Percentiles rank a stretch among this genome's conserved stretches.
Conservation (phyloP, 2,888 invertebrate genomes). For the Dermolepida albohirtum region DNA sequence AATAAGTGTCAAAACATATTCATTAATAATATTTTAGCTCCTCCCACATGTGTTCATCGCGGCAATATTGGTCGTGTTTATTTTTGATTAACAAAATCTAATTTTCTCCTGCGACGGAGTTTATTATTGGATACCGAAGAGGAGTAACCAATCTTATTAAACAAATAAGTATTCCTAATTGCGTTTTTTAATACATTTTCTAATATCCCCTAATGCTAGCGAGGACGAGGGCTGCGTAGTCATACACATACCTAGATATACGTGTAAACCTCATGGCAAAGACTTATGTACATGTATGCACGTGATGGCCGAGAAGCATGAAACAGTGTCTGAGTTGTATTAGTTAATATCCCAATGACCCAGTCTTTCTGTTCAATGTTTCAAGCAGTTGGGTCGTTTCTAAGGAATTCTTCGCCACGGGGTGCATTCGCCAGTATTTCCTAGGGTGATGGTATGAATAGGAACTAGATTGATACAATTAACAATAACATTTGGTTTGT, state of each 20-base stretch:
- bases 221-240: too few relatives aligned
- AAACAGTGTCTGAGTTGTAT: background rate
- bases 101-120: constrained; percentile 34
- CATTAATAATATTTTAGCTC: constrained; percentile 37
- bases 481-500: constrained; percentile 60
- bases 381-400: constrained; percentile 36
- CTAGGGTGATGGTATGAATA: constrained; percentile 58
- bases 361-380: constrained; percentile 32
- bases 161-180: constrained; percentile 19
- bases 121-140: constrained; percentile 6
- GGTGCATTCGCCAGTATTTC: constrained; percentile 54
- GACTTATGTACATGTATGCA: background rate
- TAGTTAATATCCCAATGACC: constrained; percentile 30
- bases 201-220: too few relatives aligned
- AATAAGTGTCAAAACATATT: constrained; percentile 41
- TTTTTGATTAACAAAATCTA: constrained; percentile 40
- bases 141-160: constrained; percentile 38
- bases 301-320: constrained; percentile 4
- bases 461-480: constrained; percentile 61
- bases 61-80: constrained; percentile 16
- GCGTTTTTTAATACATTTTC: background rate
- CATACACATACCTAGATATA: too few relatives aligned
- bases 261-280: too few relatives aligned
- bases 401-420: constrained; percentile 52
- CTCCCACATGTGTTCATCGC: constrained; percentile 27